These are phyloP conservation scores for Trichoplusia ni DNA, from an alignment of 1,140 invertebrate genomes.

Conservation along the genomic window DNA sequence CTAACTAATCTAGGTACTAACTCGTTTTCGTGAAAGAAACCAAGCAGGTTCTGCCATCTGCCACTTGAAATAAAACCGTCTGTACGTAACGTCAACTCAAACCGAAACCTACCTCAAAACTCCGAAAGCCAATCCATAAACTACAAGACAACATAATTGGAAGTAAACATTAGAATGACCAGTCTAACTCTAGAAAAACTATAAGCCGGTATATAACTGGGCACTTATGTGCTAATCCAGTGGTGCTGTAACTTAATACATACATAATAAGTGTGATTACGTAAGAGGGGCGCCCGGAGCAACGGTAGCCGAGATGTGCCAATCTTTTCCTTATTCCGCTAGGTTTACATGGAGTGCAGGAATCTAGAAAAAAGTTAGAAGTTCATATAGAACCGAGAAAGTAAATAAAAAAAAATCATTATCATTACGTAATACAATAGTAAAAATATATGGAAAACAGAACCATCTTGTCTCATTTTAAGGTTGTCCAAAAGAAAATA, in stretches of 20 bases:
- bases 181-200: conserved; percentile 7
- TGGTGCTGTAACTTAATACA: conserved; percentile 51
- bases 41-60: no score
- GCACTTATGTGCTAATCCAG: conserved; percentile 53
- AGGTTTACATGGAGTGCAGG: conserved; percentile 54
- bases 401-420: no score
- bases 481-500: no score
- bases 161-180: conserved; percentile 11
- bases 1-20: no score
- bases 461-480: no score
- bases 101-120: neutral
- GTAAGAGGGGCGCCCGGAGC: conserved; percentile 57
- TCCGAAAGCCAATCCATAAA: neutral
- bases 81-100: no score
- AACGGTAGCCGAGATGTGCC: conserved; percentile 72
- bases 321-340: conserved; percentile 62
- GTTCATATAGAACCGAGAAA: no score
- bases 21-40: no score
- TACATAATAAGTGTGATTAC: conserved; percentile 71
- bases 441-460: no score
- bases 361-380: no score
- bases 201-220: conserved; percentile 31
- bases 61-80: no score
- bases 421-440: no score
- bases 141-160: conserved; percentile 5